Base-by-base conservation (phyloP, 1,140 invertebrate species). In the Bombyx mori region DNA sequence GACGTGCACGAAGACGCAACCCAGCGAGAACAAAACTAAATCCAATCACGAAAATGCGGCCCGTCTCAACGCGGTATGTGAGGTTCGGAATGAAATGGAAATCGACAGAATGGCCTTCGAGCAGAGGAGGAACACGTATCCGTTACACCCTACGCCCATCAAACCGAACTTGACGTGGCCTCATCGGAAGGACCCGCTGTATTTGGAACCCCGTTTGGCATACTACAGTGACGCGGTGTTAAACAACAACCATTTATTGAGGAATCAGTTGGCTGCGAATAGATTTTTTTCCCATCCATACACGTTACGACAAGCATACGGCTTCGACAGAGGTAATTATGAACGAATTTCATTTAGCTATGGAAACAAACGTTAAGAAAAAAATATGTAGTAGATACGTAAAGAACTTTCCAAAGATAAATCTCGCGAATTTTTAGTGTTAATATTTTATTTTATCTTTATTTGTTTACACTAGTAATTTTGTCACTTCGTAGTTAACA, bases 181-280 rank as follows among this genome's bases (percentile, higher is more conserved):
- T 18, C 52, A 63, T 7, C 57, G 76, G 35, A 82, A 83, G 44
- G 60, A 70, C 44, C 57, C 55, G 57, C 42, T 47, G 18, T 72
- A 69, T 53, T 45, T 75, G 45, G 79, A 82, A 12, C 55, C 62
- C 5, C 18, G 18, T 4, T 70, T 75, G 35, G 77, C 64, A 53
- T 80, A 73, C 57, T 86, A 79, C 65, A 82, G 78, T 60, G 81
- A 84, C 6, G 68, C 75, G 1, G 67, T 82, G 62, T 50, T 86
- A 12, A 81, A 79, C 56, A 62, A 74, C 2, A 76, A 78, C 42
- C 77, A 82, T 12, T 65, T 86, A 18, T 53, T 86, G 10, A 67
- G 82, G 6, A 82, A 53, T 45, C 82, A 86, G 46, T 62, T 84
- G 1, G 73, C 72, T 26, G 71, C 71, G 8, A 81, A 73, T 54